Evolutionary conservation across 2,888 invertebrate genomes (phyloP).

Genomic region (Isotomurus palustris): DNA sequence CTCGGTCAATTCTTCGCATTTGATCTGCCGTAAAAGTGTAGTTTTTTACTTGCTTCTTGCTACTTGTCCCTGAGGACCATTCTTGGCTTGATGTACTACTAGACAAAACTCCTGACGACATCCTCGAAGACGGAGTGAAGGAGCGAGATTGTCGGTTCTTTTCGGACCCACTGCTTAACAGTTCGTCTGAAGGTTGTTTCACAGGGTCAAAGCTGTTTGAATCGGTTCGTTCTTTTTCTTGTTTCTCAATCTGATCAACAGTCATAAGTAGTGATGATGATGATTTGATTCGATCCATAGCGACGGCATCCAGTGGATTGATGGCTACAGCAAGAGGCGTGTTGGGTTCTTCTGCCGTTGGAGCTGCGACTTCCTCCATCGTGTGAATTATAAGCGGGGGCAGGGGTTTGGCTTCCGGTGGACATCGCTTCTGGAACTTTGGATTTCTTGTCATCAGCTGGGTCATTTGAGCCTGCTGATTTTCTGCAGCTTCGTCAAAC

Average conservation of each 20-base stretch:
- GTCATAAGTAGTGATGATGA: background rate
- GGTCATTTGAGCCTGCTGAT: background rate
- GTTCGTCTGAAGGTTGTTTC: background rate
- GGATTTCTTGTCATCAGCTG: too few relatives aligned
- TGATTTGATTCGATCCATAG: background rate
- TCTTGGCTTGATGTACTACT: background rate
- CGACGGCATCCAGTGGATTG: too few relatives aligned
- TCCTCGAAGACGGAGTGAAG: conserved; percentile 10
- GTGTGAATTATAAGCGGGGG: conserved; percentile 8
- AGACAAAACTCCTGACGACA: background rate
- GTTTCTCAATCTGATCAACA: too few relatives aligned
- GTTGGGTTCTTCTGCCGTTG: too few relatives aligned
- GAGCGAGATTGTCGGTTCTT: background rate
- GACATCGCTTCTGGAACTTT: too few relatives aligned
- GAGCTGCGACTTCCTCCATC: conserved; percentile 2
- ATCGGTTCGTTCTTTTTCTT: too few relatives aligned
- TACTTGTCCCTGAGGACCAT: background rate
- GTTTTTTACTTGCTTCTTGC: conserved; percentile 47
- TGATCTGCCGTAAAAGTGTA: conserved; percentile 53
- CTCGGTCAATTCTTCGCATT: conserved; percentile 52
- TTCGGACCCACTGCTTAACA: too few relatives aligned
- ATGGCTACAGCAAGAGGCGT: too few relatives aligned
- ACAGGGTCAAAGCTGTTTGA: too few relatives aligned
- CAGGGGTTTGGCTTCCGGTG: conserved; percentile 4
- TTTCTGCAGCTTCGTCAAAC: background rate